A percentile compares a stretch with the other conserved stretches of the same genome.
These are phyloP conservation scores for Psilopsiagon aurifrons DNA, from an alignment of 2,113 vertebrate genomes.

Conservation along the genomic window DNA sequence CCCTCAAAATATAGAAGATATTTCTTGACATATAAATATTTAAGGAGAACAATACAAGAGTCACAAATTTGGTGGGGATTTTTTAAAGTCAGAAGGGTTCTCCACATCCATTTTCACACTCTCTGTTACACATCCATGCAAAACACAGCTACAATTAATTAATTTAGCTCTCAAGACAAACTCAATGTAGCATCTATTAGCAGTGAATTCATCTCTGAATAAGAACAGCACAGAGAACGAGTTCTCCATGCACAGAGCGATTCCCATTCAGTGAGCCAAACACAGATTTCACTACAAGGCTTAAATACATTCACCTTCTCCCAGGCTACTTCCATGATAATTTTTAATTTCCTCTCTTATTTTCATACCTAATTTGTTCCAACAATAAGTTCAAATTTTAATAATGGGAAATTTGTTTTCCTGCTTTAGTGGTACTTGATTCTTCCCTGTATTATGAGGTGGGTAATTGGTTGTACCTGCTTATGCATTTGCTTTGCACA, in stretches of 20 bases:
- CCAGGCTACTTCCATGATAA: background rate
- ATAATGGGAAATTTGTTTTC: background rate
- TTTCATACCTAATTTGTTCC: background rate
- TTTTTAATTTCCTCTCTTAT: slow-evolving; percentile 25
- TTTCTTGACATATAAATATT: slow-evolving; percentile 14
- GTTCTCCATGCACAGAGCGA: background rate
- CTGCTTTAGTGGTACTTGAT: background rate
- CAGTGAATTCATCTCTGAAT: background rate
- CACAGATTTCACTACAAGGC: background rate
- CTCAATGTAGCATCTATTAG: background rate
- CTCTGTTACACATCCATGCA: background rate
- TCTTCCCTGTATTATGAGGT: background rate
- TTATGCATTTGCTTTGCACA: background rate
- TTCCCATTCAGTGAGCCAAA: background rate
- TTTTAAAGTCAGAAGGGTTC: background rate
- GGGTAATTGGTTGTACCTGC: background rate
- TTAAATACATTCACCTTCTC: background rate
- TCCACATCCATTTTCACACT: background rate
- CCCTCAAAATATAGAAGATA: background rate
- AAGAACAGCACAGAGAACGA: background rate
- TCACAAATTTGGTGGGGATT: background rate
- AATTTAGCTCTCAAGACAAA: background rate
- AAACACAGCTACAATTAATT: background rate
- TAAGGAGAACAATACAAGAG: background rate
- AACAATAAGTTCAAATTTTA: background rate